A percentile compares a stretch with the other conserved stretches of the same genome.
Evolutionary conservation across 2,797 vertebrate species (phyloP).

Genomic region (Hydrocynus forskahlii): DNA sequence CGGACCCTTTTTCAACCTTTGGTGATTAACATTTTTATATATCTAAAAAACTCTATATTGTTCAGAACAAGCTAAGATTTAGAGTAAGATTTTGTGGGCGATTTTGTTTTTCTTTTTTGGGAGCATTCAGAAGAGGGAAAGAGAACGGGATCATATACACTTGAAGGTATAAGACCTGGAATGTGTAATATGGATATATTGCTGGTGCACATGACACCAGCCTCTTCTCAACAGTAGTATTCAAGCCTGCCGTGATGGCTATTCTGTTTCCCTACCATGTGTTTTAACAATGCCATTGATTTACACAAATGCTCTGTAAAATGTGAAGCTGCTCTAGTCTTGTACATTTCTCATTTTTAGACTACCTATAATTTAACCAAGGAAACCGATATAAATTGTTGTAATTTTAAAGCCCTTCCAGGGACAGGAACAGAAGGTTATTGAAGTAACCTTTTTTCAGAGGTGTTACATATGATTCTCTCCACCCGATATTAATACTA

Average conservation of each 20-base stretch:
- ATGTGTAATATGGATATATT: constrained; percentile 62
- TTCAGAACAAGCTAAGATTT: constrained; percentile 56
- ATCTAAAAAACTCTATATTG: constrained; percentile 76
- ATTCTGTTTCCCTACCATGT: constrained; percentile 64
- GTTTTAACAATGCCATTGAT: constrained; percentile 68
- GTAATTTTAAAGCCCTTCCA: background rate
- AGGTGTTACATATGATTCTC: constrained; percentile 47
- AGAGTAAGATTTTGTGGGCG: constrained; percentile 53
- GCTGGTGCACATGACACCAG: constrained; percentile 53
- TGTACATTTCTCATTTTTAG: constrained; percentile 54
- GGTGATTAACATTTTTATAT: constrained; percentile 77
- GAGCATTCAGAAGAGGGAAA: constrained; percentile 59
- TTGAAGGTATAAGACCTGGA: constrained; percentile 53
- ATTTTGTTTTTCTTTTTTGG: constrained; percentile 57
- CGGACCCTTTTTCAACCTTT: constrained; percentile 74
- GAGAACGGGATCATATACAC: constrained; percentile 66
- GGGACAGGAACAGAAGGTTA: constrained; percentile 43
- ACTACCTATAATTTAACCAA: constrained; percentile 46
- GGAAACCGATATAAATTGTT: constrained; percentile 52
- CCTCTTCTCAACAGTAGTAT: constrained; percentile 64
- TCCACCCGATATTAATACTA: background rate
- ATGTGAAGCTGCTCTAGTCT: constrained; percentile 60
- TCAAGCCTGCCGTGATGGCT: constrained; percentile 66
- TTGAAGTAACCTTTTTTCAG: constrained; percentile 50
- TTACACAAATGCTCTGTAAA: constrained; percentile 57